Evolutionary conservation across 2,888 invertebrate species (phyloP).

Genomic region (Sminthurides aquaticus): DNA sequence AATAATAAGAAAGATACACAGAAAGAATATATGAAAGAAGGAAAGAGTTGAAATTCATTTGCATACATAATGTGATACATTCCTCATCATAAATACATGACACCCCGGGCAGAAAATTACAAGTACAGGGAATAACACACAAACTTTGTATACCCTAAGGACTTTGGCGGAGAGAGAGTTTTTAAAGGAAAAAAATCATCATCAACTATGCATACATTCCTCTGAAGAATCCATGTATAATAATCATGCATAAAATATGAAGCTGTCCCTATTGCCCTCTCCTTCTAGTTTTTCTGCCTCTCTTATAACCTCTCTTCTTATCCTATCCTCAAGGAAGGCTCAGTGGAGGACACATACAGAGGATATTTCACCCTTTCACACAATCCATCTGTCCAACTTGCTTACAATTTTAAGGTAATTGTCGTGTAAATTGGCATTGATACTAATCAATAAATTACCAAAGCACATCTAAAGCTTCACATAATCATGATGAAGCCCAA

Average conservation of each 20-base stretch:
- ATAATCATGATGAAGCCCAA: too few relatives aligned
- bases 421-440: too few relatives aligned
- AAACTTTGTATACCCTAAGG: slow-evolving; percentile 4
- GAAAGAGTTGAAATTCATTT: slow-evolving; percentile 32
- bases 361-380: too few relatives aligned
- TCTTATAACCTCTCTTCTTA: too few relatives aligned
- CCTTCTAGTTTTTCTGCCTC: too few relatives aligned
- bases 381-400: too few relatives aligned
- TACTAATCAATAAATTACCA: too few relatives aligned
- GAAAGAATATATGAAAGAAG: slow-evolving; percentile 13
- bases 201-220: slow-evolving; percentile 8
- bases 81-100: slow-evolving; percentile 35
- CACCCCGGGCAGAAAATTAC: slow-evolving; percentile 31
- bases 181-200: slow-evolving; percentile 2
- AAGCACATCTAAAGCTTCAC: too few relatives aligned
- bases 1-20: slow-evolving; percentile 2
- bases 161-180: background rate
- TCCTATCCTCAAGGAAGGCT: too few relatives aligned
- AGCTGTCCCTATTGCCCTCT: background rate
- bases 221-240: slow-evolving; percentile 1
- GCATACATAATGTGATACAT: slow-evolving; percentile 33
- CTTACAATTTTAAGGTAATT: too few relatives aligned
- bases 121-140: slow-evolving; percentile 11
- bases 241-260: background rate
- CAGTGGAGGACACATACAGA: too few relatives aligned